A percentile compares a stretch with the other conserved stretches of the same genome.
phyloP scores from a whole-genome alignment of 2,888 invertebrate species.

The Carpatolechia fugitivella region DNA sequence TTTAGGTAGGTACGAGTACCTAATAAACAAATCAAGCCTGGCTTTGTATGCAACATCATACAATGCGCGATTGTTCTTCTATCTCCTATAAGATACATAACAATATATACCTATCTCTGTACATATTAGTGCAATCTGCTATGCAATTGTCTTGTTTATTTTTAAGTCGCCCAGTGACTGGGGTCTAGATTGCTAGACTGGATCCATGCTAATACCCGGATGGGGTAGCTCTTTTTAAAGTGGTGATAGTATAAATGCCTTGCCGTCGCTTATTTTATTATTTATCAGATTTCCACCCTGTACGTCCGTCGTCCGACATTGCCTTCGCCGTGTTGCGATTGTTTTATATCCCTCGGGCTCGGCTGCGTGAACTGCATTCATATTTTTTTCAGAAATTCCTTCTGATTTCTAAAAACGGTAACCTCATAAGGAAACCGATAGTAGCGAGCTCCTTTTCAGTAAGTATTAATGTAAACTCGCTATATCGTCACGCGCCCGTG shows the following conservation, averaged over 20 bases:
- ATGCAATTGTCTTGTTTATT: constrained; percentile 67
- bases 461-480: constrained; percentile 43
- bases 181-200: constrained; percentile 26
- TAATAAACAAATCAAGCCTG: constrained; percentile 13
- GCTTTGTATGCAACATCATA: constrained; percentile 19
- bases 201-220: constrained; percentile 3
- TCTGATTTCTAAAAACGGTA: neutral
- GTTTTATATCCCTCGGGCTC: neutral
- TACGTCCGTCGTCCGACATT: constrained; percentile 18
- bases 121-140: constrained; percentile 47
- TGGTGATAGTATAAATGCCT: constrained; percentile 47
- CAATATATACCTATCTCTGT: constrained; percentile 17
- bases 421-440: neutral
- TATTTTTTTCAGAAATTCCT: neutral
- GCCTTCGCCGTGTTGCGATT: neutral
- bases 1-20: neutral
- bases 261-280: constrained; percentile 53
- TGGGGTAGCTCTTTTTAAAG: constrained; percentile 54
- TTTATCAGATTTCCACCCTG: constrained; percentile 34
- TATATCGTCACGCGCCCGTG: constrained; percentile 54
- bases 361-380: neutral
- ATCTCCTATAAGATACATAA: constrained; percentile 17
- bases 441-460: constrained; percentile 23
- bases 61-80: constrained; percentile 45
- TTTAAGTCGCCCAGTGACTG: constrained; percentile 53